Evolutionary conservation across 2,888 invertebrate genomes (phyloP).

Genomic region (Drosophila pullipes): DNA sequence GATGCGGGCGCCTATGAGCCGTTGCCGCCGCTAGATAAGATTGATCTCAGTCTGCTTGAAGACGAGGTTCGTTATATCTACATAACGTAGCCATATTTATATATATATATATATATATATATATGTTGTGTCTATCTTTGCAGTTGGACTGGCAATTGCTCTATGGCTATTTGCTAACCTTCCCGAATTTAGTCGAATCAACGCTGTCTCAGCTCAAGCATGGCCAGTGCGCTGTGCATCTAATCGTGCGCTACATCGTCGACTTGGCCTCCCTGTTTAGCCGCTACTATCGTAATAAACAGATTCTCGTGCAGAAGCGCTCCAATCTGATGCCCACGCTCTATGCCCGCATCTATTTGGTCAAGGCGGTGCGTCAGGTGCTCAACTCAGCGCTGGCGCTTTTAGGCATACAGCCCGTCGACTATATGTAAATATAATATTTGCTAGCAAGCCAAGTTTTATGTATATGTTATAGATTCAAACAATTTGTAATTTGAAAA

Average conservation of each 20-base stretch:
- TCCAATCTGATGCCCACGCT: conserved; percentile 89
- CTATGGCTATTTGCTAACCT: conserved; percentile 89
- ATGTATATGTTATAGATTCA: conserved; percentile 30
- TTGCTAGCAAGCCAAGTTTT: not conserved
- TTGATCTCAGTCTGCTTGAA: conserved; percentile 88
- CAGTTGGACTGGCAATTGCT: conserved; percentile 93
- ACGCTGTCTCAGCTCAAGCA: conserved; percentile 86
- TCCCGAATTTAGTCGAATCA: conserved; percentile 88
- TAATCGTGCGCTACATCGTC: conserved; percentile 88
- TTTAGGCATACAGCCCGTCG: conserved; percentile 89
- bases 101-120: not conserved
- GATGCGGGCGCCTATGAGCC: conserved; percentile 87
- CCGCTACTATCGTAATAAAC: conserved; percentile 90
- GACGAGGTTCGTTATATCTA: conserved; percentile 87
- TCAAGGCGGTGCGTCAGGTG: conserved; percentile 88
- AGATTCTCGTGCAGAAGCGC: conserved; percentile 90
- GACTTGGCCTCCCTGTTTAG: conserved; percentile 89
- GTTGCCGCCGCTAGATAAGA: conserved; percentile 87
- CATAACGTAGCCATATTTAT: not conserved
- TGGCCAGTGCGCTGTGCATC: conserved; percentile 88
- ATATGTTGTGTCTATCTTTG: conserved; percentile 65
- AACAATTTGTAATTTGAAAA: conserved; percentile 26
- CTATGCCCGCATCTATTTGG: conserved; percentile 89
- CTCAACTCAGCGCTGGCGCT: conserved; percentile 88
- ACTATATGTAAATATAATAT: conserved; percentile 87